phyloP scores from a whole-genome alignment of 2,888 invertebrate species.

The Dione juno region DNA sequence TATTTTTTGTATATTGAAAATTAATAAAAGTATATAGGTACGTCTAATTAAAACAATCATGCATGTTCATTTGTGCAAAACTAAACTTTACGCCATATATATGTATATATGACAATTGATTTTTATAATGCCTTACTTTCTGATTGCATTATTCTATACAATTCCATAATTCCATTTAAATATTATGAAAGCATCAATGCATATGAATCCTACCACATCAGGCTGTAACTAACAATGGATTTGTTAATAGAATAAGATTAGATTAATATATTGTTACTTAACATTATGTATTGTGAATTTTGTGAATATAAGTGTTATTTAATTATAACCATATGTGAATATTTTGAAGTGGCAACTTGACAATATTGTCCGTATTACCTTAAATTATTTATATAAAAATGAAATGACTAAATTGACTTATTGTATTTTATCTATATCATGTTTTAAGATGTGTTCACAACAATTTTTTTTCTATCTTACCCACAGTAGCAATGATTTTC shows the following conservation, averaged over 20 bases:
- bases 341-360: slow-evolving; percentile 62
- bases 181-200: slow-evolving; percentile 14
- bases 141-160: slow-evolving; percentile 29
- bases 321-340: slow-evolving; percentile 71
- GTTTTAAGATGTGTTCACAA: neutral
- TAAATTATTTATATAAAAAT: slow-evolving; percentile 1
- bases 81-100: neutral
- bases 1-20: slow-evolving; percentile 2
- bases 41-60: neutral
- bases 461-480: neutral
- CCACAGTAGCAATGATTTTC: neutral
- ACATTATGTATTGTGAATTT: slow-evolving; percentile 68
- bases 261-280: slow-evolving; percentile 76
- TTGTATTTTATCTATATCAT: neutral
- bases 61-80: slow-evolving; percentile 1
- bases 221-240: slow-evolving; percentile 82
- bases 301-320: slow-evolving; percentile 76
- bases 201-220: slow-evolving; percentile 57
- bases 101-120: slow-evolving; percentile 14
- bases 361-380: slow-evolving; percentile 56
- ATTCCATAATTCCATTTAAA: slow-evolving; percentile 22
- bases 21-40: slow-evolving; percentile 6
- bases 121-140: slow-evolving; percentile 16
- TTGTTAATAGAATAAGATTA: slow-evolving; percentile 73
- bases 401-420: slow-evolving; percentile 1